Base-by-base conservation (phyloP, 2,113 vertebrate species). In the Ammodytes dubius region DNA sequence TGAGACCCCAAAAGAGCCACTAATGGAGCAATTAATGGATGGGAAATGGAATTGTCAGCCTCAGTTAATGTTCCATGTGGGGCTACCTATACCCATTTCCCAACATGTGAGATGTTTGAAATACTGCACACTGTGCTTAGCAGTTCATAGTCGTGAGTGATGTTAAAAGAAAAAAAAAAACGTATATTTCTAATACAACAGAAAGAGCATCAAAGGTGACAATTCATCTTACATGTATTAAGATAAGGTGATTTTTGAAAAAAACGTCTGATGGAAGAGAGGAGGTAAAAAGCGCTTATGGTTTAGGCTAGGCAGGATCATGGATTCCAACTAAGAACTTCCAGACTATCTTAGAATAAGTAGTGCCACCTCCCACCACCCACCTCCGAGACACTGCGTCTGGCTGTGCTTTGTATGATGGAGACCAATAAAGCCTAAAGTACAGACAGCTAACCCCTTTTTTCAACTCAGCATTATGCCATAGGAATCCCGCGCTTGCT, bases 381-480 rank as follows among this genome's bases (percentile, higher is more conserved):
- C 58, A 81, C 83, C 82, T 87, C 79, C 86, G 87, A 89, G 81
- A 83, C 86, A 79, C 12, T 9, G 81, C 91, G 84, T 71, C 91
- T 81, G 87, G 92, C 90, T 90, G 87, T 69, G 84, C 93, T 92
- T 91, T 92, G 82, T 92, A 87, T 90, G 77, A 87, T 43, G 43
- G 81, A 91, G 82, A 87, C 88, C 84, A 91, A 90, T 91, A 92
- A 91, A 92, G 83, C 75, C 82, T 74, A 70, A 87, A 92, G 88
- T 82, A 89, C 90, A 91, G 87, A 89, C 77, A 72, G 78, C 76
- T 71, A 66, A 71, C 84, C 82, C 27, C 27, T 27, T 89, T 92
- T 92, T 92, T 92, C 81, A 93, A 91, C 86, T 90, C 85, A 82
- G 81, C 88, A 81, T 91, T 88, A 84, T 92, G 87, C 79, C 81